phyloP scores from a whole-genome alignment of 2,888 invertebrate species.

The Seira ritae region DNA sequence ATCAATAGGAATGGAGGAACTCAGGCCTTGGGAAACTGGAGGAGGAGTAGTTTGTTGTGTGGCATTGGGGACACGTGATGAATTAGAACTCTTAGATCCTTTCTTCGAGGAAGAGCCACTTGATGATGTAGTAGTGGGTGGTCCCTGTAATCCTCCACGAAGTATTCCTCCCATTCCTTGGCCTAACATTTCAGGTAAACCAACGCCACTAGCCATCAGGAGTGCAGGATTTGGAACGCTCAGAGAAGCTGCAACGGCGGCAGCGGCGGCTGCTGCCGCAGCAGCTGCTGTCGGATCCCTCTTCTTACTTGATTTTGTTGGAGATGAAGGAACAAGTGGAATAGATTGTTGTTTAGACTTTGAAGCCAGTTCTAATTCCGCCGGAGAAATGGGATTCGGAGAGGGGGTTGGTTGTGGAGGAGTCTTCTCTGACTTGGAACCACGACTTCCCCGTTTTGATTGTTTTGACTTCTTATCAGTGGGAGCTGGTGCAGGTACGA shows the following conservation, averaged over 20 bases:
- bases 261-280: not conserved
- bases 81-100: constrained; percentile 31
- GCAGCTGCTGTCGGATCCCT: constrained; percentile 15
- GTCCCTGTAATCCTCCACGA: constrained; percentile 11
- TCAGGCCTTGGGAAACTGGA: constrained; percentile 51
- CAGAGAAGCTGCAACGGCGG: constrained; percentile 22
- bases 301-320: constrained; percentile 38
- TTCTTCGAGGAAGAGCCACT: constrained; percentile 36
- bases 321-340: constrained; percentile 43
- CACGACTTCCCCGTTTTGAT: constrained; percentile 74
- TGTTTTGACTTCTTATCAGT: constrained; percentile 73
- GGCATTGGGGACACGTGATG: constrained; percentile 24
- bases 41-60: constrained; percentile 54
- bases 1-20: constrained; percentile 63
- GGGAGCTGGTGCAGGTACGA: constrained; percentile 69
- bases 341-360: constrained; percentile 59
- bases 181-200: constrained; percentile 44
- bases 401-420: constrained; percentile 21
- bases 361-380: constrained; percentile 57
- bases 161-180: constrained; percentile 27
- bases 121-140: not conserved
- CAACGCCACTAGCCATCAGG: constrained; percentile 21
- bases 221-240: constrained; percentile 48
- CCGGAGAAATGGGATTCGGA: constrained; percentile 8
- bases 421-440: constrained; percentile 33